A percentile compares a stretch with the other conserved stretches of the same genome.
Evolutionary conservation across 2,797 vertebrate genomes (phyloP).

Genomic region (Rhabdomys pumilio): DNA sequence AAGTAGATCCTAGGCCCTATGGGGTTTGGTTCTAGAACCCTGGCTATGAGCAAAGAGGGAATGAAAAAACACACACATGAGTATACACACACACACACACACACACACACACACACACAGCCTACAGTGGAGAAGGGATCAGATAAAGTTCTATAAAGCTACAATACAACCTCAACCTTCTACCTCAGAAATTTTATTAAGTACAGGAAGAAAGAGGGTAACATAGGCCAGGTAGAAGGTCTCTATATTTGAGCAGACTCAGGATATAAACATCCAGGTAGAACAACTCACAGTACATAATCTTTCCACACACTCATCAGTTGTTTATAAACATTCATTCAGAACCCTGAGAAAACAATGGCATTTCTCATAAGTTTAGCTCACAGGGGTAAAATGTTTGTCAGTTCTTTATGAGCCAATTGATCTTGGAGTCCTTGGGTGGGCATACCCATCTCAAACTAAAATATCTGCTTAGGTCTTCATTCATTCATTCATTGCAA

Average conservation of each 20-base stretch:
- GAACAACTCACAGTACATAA: neutral
- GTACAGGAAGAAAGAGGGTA: neutral
- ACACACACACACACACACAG: neutral
- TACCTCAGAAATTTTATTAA: neutral
- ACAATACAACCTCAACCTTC: neutral
- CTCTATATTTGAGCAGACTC: neutral
- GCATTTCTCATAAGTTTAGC: neutral
- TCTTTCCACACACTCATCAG: neutral
- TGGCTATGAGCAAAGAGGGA: neutral
- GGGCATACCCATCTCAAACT: neutral
- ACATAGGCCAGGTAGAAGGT: neutral
- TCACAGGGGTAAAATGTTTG: neutral
- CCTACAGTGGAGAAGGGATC: neutral
- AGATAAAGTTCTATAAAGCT: neutral
- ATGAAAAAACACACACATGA: neutral
- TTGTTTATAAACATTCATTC: neutral
- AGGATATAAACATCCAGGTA: neutral
- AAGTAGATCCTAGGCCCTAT: neutral
- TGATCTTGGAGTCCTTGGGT: neutral
- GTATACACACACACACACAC: neutral
- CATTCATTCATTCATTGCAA: neutral
- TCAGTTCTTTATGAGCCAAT: neutral
- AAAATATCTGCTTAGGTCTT: neutral
- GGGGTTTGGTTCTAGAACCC: neutral
- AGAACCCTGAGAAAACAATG: neutral